Percentiles rank a stretch among this genome's conserved stretches.
Evolutionary conservation across 2,888 invertebrate species (phyloP).

Genomic region (Eupithecia inturbata): DNA sequence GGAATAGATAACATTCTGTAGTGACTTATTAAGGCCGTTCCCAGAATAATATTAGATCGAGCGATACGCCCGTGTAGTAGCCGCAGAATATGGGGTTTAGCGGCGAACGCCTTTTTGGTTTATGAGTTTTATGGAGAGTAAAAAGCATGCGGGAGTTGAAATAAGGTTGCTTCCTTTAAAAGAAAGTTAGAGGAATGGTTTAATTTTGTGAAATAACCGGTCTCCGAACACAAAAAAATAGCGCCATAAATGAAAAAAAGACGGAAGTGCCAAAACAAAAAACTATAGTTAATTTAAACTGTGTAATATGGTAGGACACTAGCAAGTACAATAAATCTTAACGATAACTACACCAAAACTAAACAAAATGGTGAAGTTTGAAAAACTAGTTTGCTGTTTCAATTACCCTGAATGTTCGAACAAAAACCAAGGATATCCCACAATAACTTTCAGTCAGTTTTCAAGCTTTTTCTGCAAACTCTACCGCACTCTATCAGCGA

Average conservation of each 20-base stretch:
- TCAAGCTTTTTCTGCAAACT: slow-evolving; percentile 53
- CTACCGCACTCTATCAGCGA: slow-evolving; percentile 75
- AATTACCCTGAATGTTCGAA: neutral
- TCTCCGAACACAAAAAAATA: too few relatives aligned
- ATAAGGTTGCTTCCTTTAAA: neutral
- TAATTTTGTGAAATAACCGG: neutral
- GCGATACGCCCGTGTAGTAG: slow-evolving; percentile 74
- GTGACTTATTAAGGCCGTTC: slow-evolving; percentile 85
- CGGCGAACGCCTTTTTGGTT: neutral
- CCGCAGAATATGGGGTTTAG: slow-evolving; percentile 51
- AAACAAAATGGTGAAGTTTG: neutral
- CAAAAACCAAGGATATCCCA: neutral
- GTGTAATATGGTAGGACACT: neutral
- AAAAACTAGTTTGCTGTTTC: neutral
- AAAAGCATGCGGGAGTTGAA: neutral
- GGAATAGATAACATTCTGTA: slow-evolving; percentile 85
- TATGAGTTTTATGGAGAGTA: neutral
- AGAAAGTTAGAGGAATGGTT: neutral
- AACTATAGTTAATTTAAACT: neutral
- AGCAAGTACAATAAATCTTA: neutral
- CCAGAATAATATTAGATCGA: slow-evolving; percentile 85
- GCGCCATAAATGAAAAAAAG: neutral
- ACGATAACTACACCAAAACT: neutral
- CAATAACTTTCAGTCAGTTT: neutral
- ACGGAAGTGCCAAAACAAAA: neutral